Percentiles rank a stretch among this genome's conserved stretches.
Evolutionary conservation across 1,140 invertebrate genomes (phyloP).

Genomic region (Lineus longissimus): DNA sequence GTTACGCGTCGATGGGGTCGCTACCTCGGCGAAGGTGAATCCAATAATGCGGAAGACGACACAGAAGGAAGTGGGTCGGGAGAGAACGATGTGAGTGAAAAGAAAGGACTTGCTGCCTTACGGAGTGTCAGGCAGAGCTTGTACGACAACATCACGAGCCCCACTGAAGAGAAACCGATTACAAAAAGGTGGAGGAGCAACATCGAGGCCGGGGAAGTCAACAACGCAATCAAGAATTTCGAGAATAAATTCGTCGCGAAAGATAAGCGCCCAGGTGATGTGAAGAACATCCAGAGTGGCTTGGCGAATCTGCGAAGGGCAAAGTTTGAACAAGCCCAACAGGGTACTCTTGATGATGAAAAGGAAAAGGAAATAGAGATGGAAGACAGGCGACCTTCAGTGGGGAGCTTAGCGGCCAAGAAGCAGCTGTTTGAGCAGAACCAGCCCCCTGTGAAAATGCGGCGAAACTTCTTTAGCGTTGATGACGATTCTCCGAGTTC

Average conservation of each 20-base stretch:
- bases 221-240: neutral
- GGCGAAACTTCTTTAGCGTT: too few relatives aligned
- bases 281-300: neutral
- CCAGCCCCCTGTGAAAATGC: too few relatives aligned
- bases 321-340: neutral
- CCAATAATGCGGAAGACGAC: too few relatives aligned
- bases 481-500: neutral
- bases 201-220: neutral
- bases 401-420: constrained; percentile 28
- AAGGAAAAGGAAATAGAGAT: constrained; percentile 2
- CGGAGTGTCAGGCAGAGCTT: too few relatives aligned
- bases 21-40: neutral
- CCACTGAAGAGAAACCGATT: neutral
- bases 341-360: neutral
- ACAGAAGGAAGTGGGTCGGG: neutral
- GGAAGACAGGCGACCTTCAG: neutral
- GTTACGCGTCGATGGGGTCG: neutral
- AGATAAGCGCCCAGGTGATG: neutral
- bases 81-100: neutral
- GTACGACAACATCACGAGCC: neutral
- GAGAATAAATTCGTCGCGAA: neutral
- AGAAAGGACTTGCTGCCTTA: neutral
- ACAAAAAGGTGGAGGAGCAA: neutral
- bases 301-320: neutral
- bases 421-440: too few relatives aligned